Conservation (phyloP, 2,797 vertebrate genomes). For the Cheirogaleus major region DNA sequence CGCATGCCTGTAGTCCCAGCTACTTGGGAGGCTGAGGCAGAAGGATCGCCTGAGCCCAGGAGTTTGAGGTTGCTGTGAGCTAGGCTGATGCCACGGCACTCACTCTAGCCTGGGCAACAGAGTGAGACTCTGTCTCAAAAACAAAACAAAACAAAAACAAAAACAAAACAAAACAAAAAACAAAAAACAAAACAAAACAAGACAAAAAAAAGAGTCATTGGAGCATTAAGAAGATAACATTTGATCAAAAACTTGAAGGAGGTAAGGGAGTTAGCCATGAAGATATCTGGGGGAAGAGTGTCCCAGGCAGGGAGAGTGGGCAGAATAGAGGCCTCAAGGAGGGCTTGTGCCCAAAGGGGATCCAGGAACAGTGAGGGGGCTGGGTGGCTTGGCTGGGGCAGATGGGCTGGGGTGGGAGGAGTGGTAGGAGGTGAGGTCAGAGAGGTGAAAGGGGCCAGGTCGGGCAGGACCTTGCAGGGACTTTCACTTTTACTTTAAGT, state of each 20-base stretch:
- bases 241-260: not conserved
- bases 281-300: not conserved
- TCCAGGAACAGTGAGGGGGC: not conserved
- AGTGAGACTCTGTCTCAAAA: too few species aligned
- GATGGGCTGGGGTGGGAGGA: not conserved
- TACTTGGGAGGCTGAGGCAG: too few species aligned
- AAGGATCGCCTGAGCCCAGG: too few species aligned
- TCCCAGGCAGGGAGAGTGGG: not conserved
- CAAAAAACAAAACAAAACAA: too few species aligned
- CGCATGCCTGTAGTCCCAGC: too few species aligned
- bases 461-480: not conserved
- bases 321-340: not conserved
- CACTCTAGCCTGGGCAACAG: too few species aligned
- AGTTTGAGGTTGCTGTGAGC: too few species aligned
- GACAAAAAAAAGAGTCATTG: too few species aligned
- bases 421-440: not conserved
- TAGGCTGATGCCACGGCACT: too few species aligned
- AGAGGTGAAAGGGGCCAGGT: not conserved
- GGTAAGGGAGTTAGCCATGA: not conserved
- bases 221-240: not conserved
- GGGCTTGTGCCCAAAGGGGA: not conserved
- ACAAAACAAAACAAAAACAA: too few species aligned
- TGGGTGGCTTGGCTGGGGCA: not conserved
- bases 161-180: too few species aligned
- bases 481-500: slow-evolving; percentile 6